A percentile compares a stretch with the other conserved stretches of the same genome.
phyloP scores from a whole-genome alignment of 2,888 invertebrate species.

The Cerceris rybyensis region DNA sequence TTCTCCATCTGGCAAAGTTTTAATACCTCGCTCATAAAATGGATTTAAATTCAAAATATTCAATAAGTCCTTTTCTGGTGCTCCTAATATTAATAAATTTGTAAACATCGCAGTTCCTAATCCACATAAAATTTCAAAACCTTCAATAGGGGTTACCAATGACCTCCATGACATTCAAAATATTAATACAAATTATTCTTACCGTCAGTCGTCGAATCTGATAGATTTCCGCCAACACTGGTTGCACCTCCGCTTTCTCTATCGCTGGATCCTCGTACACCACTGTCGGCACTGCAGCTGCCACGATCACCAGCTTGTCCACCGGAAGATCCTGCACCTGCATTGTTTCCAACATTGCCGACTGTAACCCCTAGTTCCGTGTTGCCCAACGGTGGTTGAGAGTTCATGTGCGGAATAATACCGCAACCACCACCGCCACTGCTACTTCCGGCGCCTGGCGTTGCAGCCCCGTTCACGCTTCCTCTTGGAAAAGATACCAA shows the following conservation, averaged over 20 bases:
- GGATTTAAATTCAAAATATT: too few species aligned
- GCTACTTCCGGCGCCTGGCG: constrained; percentile 79
- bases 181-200: constrained; percentile 71
- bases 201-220: constrained; percentile 91
- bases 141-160: not conserved
- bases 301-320: constrained; percentile 87
- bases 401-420: constrained; percentile 81
- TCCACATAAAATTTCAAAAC: too few species aligned
- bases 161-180: too few species aligned
- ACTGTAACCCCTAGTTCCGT: constrained; percentile 73
- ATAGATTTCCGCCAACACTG: constrained; percentile 91
- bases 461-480: constrained; percentile 84
- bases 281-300: constrained; percentile 94
- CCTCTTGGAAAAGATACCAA: constrained; percentile 87
- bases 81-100: too few species aligned
- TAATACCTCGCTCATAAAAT: too few species aligned
- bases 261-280: constrained; percentile 92
- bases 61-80: too few species aligned
- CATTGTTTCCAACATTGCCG: constrained; percentile 71
- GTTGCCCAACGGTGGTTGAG: constrained; percentile 77
- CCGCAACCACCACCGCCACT: constrained; percentile 73
- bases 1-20: too few species aligned
- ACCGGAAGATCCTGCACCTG: constrained; percentile 83
- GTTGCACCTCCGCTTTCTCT: constrained; percentile 90
- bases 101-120: too few species aligned